Evolutionary conservation across 2,797 vertebrate genomes (phyloP), one percentile per base, ranked within the genome.

Genomic region (Botia almorhae): DNA sequence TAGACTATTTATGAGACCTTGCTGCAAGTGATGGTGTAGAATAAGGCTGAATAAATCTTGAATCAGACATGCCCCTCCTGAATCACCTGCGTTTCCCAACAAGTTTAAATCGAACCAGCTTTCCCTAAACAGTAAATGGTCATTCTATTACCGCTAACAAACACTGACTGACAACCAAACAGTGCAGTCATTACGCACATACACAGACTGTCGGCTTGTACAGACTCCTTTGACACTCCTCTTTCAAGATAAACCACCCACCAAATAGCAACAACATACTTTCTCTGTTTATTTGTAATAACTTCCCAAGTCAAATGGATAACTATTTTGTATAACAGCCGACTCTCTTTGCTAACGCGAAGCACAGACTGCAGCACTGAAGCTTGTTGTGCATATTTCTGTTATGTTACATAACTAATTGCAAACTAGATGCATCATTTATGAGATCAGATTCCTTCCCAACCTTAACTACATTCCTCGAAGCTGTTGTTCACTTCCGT

Each of bases 21-120:
- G 12, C 4, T 53, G 7, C 14, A 19, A 19, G 58, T 55, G 16
- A 69, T 2, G 0, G 33, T 61, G 16, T 55, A 19, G 72, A 21
- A 60, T 19, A 76, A 76, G 51, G 50, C 21, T 17, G 33, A 43
- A 39, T 69, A 8, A 67, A 23, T 74, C 39, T 21, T 69, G 51
- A 48, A 17, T 26, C 14, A 39, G 48, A 43, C 39, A 43, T 68
- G 29, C 43, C 50, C 43, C 36, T 48, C 16, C 26, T 29, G 11
- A 63, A 61, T 46, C 19, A 74, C 64, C 53, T 69, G 64, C 55
- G 58, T 67, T 80, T 48, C 70, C 39, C 36, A 70, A 78, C 36
- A 69, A 16, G 36, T 61, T 61, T 17, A 78, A 70, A 29, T 70
- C 55, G 33, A 69, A 21, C 76, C 65, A 48, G 16, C 21, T 2